Evolutionary conservation across 2,797 vertebrate species (phyloP).

Genomic region (Staurois parvus): DNA sequence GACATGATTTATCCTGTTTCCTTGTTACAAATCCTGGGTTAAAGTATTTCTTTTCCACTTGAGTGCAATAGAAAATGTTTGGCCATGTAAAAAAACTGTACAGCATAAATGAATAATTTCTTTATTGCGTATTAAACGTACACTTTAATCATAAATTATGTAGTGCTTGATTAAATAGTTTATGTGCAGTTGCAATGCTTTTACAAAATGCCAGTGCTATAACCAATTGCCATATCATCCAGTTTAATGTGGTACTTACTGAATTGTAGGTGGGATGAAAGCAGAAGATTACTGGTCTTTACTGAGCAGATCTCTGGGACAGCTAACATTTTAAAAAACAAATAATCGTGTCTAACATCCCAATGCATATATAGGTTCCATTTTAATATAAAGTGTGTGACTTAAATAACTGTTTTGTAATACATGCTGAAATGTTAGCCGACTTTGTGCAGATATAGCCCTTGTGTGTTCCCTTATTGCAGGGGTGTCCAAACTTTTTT

Average conservation of each 20-base stretch:
- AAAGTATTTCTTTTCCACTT: too few relatives aligned
- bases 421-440: too few relatives aligned
- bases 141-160: background rate
- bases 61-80: background rate
- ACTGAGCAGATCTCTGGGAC: background rate
- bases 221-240: background rate
- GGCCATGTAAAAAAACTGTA: background rate
- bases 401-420: too few relatives aligned
- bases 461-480: too few relatives aligned
- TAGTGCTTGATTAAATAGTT: slow-evolving; percentile 2
- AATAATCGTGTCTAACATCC: background rate
- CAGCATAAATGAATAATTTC: slow-evolving; percentile 3
- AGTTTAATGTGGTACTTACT: background rate
- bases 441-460: too few relatives aligned
- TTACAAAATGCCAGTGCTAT: background rate
- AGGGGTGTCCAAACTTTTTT: too few relatives aligned
- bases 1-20: too few relatives aligned
- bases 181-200: slow-evolving; percentile 3
- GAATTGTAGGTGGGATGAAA: background rate
- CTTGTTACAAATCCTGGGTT: too few relatives aligned
- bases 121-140: slow-evolving; percentile 2
- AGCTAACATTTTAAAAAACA: background rate
- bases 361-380: background rate
- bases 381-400: too few relatives aligned
- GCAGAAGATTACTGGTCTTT: background rate